Base-by-base conservation (phyloP, 2,888 invertebrate genomes). In the Nymphalis c-album region DNA sequence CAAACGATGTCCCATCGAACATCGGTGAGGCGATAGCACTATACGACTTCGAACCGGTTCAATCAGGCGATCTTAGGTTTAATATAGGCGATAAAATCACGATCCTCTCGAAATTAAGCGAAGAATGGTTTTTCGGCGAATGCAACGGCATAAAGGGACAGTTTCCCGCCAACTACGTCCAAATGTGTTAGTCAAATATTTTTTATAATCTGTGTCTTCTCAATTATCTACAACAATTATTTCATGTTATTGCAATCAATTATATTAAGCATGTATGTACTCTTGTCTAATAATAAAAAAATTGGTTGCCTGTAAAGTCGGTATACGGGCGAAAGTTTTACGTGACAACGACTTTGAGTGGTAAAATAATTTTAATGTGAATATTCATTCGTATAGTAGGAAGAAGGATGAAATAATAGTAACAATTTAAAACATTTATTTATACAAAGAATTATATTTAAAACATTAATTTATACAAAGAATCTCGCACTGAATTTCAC, bases 111-210 rank as follows among this genome's bases (percentile, higher is more conserved):
- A 94, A 94, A 87, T 93, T 96, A 75, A 95, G 95, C 77, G 93
- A 95, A 62, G 95, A 96, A 76, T 97, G 97, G 97, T 93, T 96
- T 68, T 95, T 93, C 79, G 97, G 97, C 18, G 95, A 95, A 82
- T 94, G 93, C 74, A 92, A 93, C 69, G 94, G 94, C 46, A 85
- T 88, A 71, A 93, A 88, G 80, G 97, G 97, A 73, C 96, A 96
- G 83, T 97, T 97, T 87, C 97, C 97, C 64, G 92, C 94, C 40
- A 96, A 95, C 89, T 96, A 95, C 85, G 95, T 96, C 69, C 94
- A 95, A 85, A 86, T 91, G 80, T 83, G 85, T 82, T 89, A 85
- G 82, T 82, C 78, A 80, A 83, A 82, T 78, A 78, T 77, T 13
- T 22, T 62, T n/a, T 53, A 47, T 57, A 35, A 57, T 57, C 22